Evolutionary conservation across 2,113 vertebrate species (phyloP).

Genomic region (Herpetotheres cachinnans): DNA sequence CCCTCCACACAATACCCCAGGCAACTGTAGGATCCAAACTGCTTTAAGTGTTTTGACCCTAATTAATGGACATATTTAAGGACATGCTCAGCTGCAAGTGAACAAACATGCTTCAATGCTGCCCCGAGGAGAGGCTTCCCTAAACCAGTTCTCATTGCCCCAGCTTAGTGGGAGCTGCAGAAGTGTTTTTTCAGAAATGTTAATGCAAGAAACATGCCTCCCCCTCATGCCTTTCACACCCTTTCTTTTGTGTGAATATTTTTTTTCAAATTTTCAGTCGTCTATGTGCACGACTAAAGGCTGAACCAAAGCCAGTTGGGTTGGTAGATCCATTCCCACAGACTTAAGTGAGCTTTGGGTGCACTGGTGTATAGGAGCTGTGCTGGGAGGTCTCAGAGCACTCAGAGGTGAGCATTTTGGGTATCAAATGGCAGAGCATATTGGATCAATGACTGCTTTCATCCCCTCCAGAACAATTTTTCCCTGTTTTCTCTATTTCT

Average conservation of each 20-base stretch:
- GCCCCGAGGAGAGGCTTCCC: neutral
- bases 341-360: neutral
- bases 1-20: neutral
- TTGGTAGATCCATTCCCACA: neutral
- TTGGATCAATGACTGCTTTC: neutral
- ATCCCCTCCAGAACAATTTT: neutral
- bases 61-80: neutral
- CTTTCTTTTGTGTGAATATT: neutral
- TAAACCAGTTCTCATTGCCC: neutral
- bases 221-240: neutral
- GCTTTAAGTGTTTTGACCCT: neutral
- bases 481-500: neutral
- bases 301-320: neutral
- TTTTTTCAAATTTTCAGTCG: neutral
- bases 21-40: neutral
- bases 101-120: neutral
- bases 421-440: neutral
- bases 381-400: neutral
- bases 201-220: neutral
- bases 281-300: neutral
- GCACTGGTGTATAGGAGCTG: accelerated
- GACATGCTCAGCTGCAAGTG: neutral
- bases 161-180: neutral
- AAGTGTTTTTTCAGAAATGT: neutral
- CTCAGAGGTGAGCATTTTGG: neutral